Evolutionary conservation across 2,113 vertebrate species (phyloP), one percentile per base, ranked within the genome.

Genomic region (Pelecanoides urinatrix): DNA sequence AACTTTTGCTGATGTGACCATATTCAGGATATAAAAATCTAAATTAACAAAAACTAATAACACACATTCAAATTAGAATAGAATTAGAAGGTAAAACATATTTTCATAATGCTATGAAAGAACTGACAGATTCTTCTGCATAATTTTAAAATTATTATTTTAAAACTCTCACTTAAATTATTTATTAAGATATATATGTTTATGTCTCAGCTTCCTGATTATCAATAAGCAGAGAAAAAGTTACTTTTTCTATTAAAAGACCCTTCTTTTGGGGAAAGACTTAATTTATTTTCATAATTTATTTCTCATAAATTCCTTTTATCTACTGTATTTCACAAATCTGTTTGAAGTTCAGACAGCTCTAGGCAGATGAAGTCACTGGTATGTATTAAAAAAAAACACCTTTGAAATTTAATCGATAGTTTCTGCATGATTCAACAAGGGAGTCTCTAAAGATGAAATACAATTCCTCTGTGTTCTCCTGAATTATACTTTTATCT

Each of bases 341-440:
- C 90, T 82, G 42, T 95, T 96, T 97, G 95, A 96, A 97, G 77
- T 94, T 94, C 85, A 93, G 77, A 91, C 88, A 91, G 63, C 36
- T 83, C 30, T 36, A 92, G 91, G 95, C 63, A 84, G 71, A 94
- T 95, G 80, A 96, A 95, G 66, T 95, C 88, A 96, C 86, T 67
- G 73, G 17, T 52, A 82, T 59, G 30, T 65, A 52, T 90, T 74
- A 17, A 11, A 78, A 91, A 90, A 58, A 12, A 2, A 1, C 9
- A 25, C 32, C 92, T 97, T 95, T 97, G 91, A 97, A 95, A 97
- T 95, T 76, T 89, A 97, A 94, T 96, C 92, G 96, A 94, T 94
- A 95, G 18, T 91, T 96, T 95, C 88, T 96, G 45, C 88, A 96
- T 96, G 91, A 91, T 97, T 95, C 90, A 96, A 90, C 76, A 95